These are phyloP conservation scores for Leguminivora glycinivorella DNA, from an alignment of 1,140 invertebrate genomes.

Conservation along the genomic window DNA sequence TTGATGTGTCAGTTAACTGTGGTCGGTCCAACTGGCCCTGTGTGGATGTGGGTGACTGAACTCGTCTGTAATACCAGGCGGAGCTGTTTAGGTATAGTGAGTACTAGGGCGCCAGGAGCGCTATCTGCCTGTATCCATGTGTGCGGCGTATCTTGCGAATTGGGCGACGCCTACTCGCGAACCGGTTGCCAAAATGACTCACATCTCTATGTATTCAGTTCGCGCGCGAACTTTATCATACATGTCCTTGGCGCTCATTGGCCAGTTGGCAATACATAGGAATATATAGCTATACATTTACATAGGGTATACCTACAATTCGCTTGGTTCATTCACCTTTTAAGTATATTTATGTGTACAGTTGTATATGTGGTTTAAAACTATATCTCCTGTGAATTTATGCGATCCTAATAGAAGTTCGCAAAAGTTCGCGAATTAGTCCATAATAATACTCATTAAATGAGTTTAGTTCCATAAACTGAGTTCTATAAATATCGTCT, in stretches of 20 bases:
- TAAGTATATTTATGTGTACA: neutral
- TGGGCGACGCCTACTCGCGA: slow-evolving; percentile 57
- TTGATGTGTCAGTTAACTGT: too few species aligned
- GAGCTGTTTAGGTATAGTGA: slow-evolving; percentile 40
- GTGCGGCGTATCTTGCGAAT: slow-evolving; percentile 54
- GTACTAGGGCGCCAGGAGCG: slow-evolving; percentile 55
- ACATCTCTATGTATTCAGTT: slow-evolving; percentile 33
- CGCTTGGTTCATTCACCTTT: slow-evolving; percentile 4
- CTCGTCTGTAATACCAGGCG: slow-evolving; percentile 10
- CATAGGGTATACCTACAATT: neutral
- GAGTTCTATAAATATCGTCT: neutral
- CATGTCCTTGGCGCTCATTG: slow-evolving; percentile 12
- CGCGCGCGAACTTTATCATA: slow-evolving; percentile 28
- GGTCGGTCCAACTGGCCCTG: too few species aligned
- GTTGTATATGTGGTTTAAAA: neutral
- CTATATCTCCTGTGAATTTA: neutral
- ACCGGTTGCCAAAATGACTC: slow-evolving; percentile 66
- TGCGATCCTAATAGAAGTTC: slow-evolving; percentile 13
- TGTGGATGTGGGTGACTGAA: too few species aligned
- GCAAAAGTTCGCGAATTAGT: neutral
- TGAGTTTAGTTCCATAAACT: neutral
- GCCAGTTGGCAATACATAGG: neutral
- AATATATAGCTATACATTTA: neutral
- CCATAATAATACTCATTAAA: too few species aligned
- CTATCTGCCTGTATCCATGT: slow-evolving; percentile 47